Base-by-base conservation (phyloP, 2,797 vertebrate genomes). In the Phoebastria nigripes region DNA sequence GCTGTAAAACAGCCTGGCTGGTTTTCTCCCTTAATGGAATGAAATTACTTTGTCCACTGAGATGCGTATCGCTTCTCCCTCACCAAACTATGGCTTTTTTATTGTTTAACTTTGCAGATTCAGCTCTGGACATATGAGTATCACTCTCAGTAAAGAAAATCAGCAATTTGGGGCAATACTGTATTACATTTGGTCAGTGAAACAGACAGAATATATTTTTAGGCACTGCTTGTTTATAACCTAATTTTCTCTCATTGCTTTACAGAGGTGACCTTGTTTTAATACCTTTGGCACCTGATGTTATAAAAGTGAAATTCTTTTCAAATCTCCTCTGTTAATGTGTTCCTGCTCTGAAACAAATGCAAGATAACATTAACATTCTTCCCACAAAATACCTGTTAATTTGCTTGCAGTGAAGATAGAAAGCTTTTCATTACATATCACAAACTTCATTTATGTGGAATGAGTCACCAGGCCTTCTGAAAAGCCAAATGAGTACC, bases 391-490 rank as follows among this genome's bases (percentile, higher is more conserved):
- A 98, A 97, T 96, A 97, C 90, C 91, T 97, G 86, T 87, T 98
- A 98, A 98, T 98, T 98, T 98, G 93, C 97, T 97, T 97, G 93
- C 95, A 96, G 96, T 97, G 91, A 96, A 96, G 96, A 98, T 96
- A 97, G 97, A 98, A 98, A 97, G 97, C 97, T 97, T 98, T 98
- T 98, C 97, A 98, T 98, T 98, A 97, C 96, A 97, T 97, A 98
- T 98, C 97, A 97, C 97, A 98, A 98, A 98, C 97, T 98, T 97
- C 97, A 97, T 98, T 98, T 98, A 87, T 96, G 97, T 96, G 93
- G 93, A 97, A 97, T 98, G 97, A 98, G 95, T 98, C 98, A 98
- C 96, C 84, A 94, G 89, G 46, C 86, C 87, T 96, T 95, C 97
- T 97, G 96, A 97, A 98, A 98, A 98, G 83, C 93, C 97, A 98